These are phyloP conservation scores for Eumaeus atala DNA, from an alignment of 1,140 invertebrate species.

Conservation along the genomic window DNA sequence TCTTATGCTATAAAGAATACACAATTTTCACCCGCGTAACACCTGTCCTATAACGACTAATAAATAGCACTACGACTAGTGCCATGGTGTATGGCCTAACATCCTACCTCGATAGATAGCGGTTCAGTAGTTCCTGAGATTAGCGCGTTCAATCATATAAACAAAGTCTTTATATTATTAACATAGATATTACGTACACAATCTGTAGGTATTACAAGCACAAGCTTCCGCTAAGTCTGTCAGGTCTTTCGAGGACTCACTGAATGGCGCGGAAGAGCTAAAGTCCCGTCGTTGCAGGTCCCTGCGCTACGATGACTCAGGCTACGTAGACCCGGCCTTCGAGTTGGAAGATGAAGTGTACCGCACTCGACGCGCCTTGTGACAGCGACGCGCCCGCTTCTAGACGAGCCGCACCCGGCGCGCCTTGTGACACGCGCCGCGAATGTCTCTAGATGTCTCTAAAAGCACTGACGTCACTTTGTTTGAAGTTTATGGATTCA, in stretches of 20 bases:
- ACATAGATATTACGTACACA: too few relatives aligned
- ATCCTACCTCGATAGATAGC: not conserved
- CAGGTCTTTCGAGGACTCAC: too few relatives aligned
- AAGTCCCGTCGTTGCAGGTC: conserved; percentile 48
- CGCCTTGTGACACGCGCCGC: not conserved
- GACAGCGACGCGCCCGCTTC: conserved; percentile 62
- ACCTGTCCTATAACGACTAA: not conserved
- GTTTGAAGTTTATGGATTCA: too few relatives aligned
- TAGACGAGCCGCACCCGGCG: conserved; percentile 28
- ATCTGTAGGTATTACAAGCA: too few relatives aligned
- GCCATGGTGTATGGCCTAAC: not conserved
- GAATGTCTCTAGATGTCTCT: not conserved
- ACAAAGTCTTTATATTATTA: too few relatives aligned
- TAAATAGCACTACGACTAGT: too few relatives aligned
- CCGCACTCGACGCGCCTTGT: conserved; percentile 65
- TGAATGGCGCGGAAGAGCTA: too few relatives aligned
- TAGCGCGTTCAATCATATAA: too few relatives aligned
- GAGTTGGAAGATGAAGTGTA: conserved; percentile 76
- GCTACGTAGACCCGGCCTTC: conserved; percentile 75
- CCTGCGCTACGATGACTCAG: conserved; percentile 76
- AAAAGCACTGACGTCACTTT: not conserved
- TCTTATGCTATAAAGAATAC: too few relatives aligned
- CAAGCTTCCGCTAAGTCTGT: too few relatives aligned
- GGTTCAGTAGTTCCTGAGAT: too few relatives aligned
- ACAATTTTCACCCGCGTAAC: too few relatives aligned